Conservation (phyloP, 2,888 invertebrate species). For the Arctia plantaginis region DNA sequence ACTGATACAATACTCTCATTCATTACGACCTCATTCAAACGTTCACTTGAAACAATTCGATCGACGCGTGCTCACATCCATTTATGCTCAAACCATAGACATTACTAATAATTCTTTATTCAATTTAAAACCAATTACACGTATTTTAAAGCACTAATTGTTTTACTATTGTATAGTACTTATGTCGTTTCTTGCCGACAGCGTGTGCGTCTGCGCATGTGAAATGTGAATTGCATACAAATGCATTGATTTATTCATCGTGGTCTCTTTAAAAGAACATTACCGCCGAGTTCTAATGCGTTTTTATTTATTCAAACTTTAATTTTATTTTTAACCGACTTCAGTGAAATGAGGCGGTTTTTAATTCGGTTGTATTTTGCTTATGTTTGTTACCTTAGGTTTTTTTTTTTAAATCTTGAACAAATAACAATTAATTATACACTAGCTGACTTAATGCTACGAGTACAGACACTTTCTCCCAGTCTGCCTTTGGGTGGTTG, state of each 20-base stretch:
- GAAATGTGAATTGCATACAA: constrained; percentile 58
- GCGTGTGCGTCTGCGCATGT: constrained; percentile 27
- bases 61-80: constrained; percentile 22
- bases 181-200: constrained; percentile 40
- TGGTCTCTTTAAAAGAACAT: constrained; percentile 35
- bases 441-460: too few relatives aligned
- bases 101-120: constrained; percentile 3
- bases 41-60: constrained; percentile 15
- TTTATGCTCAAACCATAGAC: background rate
- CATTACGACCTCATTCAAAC: constrained; percentile 13
- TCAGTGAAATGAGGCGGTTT: background rate
- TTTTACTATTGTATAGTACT: constrained; percentile 52
- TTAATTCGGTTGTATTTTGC: background rate
- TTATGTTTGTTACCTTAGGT: background rate
- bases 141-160: constrained; percentile 56
- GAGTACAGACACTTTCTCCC: too few relatives aligned
- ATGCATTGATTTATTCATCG: constrained; percentile 47
- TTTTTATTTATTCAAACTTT: background rate
- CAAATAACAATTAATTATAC: too few relatives aligned
- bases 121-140: constrained; percentile 49
- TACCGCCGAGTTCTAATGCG: constrained; percentile 38
- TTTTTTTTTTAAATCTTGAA: too few relatives aligned
- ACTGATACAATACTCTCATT: constrained; percentile 10
- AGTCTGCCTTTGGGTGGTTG: too few relatives aligned
- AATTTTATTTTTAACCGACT: background rate